Base-by-base conservation (phyloP, 2,888 invertebrate species). In the Ectemnius lituratus region DNA sequence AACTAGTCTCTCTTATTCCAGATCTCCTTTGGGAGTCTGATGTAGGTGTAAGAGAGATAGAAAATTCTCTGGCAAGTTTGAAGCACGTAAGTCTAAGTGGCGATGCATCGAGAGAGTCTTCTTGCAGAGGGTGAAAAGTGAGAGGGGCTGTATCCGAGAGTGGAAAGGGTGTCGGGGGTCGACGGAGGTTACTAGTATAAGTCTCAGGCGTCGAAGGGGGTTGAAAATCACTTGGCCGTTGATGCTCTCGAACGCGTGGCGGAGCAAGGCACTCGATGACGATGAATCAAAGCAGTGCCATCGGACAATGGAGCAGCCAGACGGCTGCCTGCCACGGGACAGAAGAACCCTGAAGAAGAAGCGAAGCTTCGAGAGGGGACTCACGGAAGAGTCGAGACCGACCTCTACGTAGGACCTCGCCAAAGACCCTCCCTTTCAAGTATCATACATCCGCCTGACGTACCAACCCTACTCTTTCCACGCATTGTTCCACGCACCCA, bases 201-300 rank as follows among this genome's bases (percentile, higher is more conserved):
- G 11, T 23, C 23, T 0, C 3, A 8, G 37, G 37, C 8, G 37
- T 6, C 37, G 16, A 71, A 81, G 73, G 70, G 75, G 74, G 77
- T 83, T 79, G 75, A 85, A 85, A 85, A 83, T 84, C 85, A 86
- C 86, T 85, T 81, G 80, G 81, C 76, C 79, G 75, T 46, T 66
- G 67, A 37, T 37, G 37, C 37, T 37, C 77, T 86, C 74, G 78
- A 86, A 85, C 76, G 76, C 70, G 46, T 65, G 68, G 67, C 58
- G 79, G 78, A 76, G 79, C 77, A 78, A 73, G 79, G 81, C 86
- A 82, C 83, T 84, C 85, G 83, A 87, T 85, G 82, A 82, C 78
- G 78, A 77, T 83, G 83, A 83, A 81, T 81, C 83, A 81, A 83
- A 83, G 78, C 77, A 78, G 62, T 23, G 23, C 70, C 75, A 27